Evolutionary conservation across 37 sponge, comb jelly and placozoan genomes (phyloP).

Genomic region (Spongia lamella): DNA sequence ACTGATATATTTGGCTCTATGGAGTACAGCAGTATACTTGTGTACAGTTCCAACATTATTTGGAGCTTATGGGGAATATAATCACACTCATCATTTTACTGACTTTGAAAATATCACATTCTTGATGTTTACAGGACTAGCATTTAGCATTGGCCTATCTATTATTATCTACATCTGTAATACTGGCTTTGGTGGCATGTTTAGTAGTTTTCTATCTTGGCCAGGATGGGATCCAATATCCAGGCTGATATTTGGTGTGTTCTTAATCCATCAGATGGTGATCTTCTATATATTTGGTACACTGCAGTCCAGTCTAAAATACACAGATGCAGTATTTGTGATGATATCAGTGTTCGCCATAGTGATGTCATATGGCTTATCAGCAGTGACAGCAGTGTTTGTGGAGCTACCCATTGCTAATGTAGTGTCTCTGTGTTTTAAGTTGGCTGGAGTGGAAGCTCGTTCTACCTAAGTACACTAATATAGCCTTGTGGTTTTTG

Average conservation of each 20-base stretch:
- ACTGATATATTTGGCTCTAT: slow-evolving; percentile 12
- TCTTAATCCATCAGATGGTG: slow-evolving; percentile 60
- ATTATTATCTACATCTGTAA: slow-evolving; percentile 47
- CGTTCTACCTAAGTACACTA: too few relatives aligned
- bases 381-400: slow-evolving; percentile 22
- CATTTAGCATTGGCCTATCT: slow-evolving; percentile 55
- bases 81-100: slow-evolving; percentile 21
- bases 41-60: slow-evolving; percentile 44
- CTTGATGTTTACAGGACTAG: slow-evolving; percentile 18
- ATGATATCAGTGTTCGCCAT: slow-evolving; percentile 14
- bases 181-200: slow-evolving; percentile 49
- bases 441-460: too few relatives aligned
- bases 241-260: slow-evolving; percentile 59
- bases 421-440: too few relatives aligned
- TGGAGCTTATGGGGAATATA: slow-evolving; percentile 38
- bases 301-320: slow-evolving; percentile 11
- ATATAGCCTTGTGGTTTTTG: too few relatives aligned
- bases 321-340: slow-evolving; percentile 13
- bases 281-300: slow-evolving; percentile 17
- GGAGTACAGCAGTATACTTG: slow-evolving; percentile 14
- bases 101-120: slow-evolving; percentile 29
- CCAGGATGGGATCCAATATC: slow-evolving; percentile 60
- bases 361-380: slow-evolving; percentile 34
- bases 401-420: slow-evolving; percentile 65
- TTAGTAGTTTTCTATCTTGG: slow-evolving; percentile 46